These are phyloP conservation scores for Drosophila stalkeri DNA, from an alignment of 2,888 invertebrate genomes.

Conservation along the genomic window DNA sequence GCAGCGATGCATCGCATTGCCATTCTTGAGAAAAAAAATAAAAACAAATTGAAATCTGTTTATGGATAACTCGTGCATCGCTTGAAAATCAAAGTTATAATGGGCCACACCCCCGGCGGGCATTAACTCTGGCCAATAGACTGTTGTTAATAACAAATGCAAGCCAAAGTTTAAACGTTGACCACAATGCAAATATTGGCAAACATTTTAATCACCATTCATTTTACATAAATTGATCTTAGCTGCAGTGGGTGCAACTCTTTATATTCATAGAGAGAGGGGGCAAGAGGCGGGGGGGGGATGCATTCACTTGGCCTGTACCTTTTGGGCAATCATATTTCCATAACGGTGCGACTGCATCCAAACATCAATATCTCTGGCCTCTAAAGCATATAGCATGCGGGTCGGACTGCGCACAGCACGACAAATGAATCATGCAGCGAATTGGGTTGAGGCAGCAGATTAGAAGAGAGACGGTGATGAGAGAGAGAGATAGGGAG, in stretches of 20 bases:
- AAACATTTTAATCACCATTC: slow-evolving; percentile 57
- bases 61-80: slow-evolving; percentile 61
- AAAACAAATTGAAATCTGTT: slow-evolving; percentile 66
- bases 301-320: slow-evolving; percentile 6
- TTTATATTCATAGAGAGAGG: background rate
- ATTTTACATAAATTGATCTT: slow-evolving; percentile 61
- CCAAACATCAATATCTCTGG: slow-evolving; percentile 31
- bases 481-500: background rate
- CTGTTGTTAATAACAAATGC: slow-evolving; percentile 14
- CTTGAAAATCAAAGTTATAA: slow-evolving; percentile 20
- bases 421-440: slow-evolving; percentile 80
- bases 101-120: slow-evolving; percentile 67
- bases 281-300: background rate
- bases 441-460: slow-evolving; percentile 22
- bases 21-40: slow-evolving; percentile 61
- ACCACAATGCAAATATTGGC: slow-evolving; percentile 63
- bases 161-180: slow-evolving; percentile 64
- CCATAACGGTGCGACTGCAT: slow-evolving; percentile 35
- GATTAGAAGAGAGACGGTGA: background rate
- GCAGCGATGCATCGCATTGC: slow-evolving; percentile 33
- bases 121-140: slow-evolving; percentile 20
- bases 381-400: slow-evolving; percentile 33
- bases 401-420: slow-evolving; percentile 53
- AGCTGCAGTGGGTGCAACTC: slow-evolving; percentile 63
- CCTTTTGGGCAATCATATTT: slow-evolving; percentile 57